phyloP scores from a whole-genome alignment of 2,797 vertebrate species.

The Periophthalmus magnuspinnatus region DNA sequence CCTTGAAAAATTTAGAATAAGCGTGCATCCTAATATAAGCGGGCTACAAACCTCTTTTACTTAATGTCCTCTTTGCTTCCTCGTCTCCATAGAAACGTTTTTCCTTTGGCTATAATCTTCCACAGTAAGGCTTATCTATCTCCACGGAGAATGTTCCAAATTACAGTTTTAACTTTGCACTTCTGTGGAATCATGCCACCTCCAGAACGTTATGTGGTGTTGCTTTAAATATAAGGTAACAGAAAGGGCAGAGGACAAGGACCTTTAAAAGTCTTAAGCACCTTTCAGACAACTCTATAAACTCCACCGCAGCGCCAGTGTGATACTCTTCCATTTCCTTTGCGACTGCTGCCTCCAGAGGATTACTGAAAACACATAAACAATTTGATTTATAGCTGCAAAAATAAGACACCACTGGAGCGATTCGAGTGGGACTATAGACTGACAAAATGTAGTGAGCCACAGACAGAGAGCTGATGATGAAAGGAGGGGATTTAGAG shows the following conservation, averaged over 20 bases:
- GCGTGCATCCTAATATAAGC: no score
- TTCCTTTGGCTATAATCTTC: no score
- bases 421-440: conserved; percentile 32
- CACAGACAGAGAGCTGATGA: conserved; percentile 31
- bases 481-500: conserved; percentile 42
- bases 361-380: conserved; percentile 28
- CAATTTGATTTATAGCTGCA: conserved; percentile 33
- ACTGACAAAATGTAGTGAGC: conserved; percentile 29
- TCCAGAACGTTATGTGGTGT: no score
- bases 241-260: neutral
- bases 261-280: neutral
- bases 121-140: no score
- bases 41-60: no score
- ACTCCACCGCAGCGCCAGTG: neutral
- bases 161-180: no score
- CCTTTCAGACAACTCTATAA: neutral
- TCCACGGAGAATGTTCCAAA: no score
- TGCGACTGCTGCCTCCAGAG: conserved; percentile 13
- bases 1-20: no score
- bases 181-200: no score
- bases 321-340: neutral
- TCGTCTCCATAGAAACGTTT: no score
- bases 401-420: conserved; percentile 33
- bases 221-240: neutral
- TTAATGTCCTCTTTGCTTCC: no score